These are phyloP conservation scores for Saccopteryx leptura DNA, from an alignment of 2,113 vertebrate genomes.

Conservation along the genomic window DNA sequence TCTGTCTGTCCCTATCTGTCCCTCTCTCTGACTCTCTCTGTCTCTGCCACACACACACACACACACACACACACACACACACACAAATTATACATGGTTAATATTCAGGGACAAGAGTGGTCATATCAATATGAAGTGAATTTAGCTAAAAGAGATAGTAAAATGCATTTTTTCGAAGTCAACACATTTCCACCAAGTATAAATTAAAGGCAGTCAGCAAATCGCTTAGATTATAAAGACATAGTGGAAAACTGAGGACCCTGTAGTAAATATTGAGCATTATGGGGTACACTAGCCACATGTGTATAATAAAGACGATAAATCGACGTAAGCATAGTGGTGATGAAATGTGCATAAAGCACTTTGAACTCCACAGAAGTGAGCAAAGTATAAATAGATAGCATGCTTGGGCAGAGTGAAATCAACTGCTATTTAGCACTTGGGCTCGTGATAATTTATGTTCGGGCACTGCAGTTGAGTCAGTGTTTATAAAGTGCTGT, in stretches of 20 bases:
- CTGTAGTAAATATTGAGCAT: not conserved
- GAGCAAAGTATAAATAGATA: slow-evolving; percentile 81
- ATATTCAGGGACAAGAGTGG: slow-evolving; percentile 65
- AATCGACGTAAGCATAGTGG: slow-evolving; percentile 1
- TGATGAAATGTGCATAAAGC: slow-evolving; percentile 75
- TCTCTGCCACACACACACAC: too few species aligned
- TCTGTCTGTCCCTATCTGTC: too few species aligned
- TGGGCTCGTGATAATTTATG: slow-evolving; percentile 78
- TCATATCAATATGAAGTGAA: slow-evolving; percentile 61
- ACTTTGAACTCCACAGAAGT: slow-evolving; percentile 72
- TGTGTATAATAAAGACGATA: slow-evolving; percentile 66
- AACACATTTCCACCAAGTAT: slow-evolving; percentile 30
- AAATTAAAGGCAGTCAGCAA: slow-evolving; percentile 10
- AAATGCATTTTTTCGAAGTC: slow-evolving; percentile 18
- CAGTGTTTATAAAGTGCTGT: slow-evolving; percentile 70
- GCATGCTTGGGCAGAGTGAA: slow-evolving; percentile 74
- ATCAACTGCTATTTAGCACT: slow-evolving; percentile 80
- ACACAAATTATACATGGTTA: slow-evolving; percentile 75
- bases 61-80: too few species aligned
- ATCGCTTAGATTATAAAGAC: not conserved
- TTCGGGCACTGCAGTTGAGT: slow-evolving; percentile 68
- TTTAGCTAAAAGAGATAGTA: slow-evolving; percentile 37
- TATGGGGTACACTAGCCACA: slow-evolving; percentile 12
- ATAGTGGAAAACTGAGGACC: slow-evolving; percentile 34
- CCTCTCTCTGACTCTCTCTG: too few species aligned